Evolutionary conservation across 2,888 invertebrate species (phyloP).

Genomic region (Trichogramma dendrolimi): DNA sequence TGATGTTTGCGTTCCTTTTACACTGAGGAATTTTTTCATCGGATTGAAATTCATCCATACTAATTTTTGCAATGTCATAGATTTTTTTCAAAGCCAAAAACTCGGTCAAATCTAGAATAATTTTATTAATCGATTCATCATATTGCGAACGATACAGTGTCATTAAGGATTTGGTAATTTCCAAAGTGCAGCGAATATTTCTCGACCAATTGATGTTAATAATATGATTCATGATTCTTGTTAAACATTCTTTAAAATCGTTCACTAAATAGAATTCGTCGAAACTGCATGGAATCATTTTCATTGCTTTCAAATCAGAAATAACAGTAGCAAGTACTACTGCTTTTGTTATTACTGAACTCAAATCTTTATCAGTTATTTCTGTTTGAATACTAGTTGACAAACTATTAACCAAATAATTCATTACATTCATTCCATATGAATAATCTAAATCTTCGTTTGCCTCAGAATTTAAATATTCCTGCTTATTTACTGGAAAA

Average conservation of each 20-base stretch:
- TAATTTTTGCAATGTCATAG: conserved; percentile 20
- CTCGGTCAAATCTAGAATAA: conserved; percentile 33
- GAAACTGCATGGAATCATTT: conserved; percentile 30
- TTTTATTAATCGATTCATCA: conserved; percentile 30
- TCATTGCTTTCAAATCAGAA: conserved; percentile 37
- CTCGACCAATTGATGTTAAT: conserved; percentile 27
- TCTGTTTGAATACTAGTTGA: conserved; percentile 22
- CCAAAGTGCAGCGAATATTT: conserved; percentile 22
- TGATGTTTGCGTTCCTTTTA: conserved; percentile 35
- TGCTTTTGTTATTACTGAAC: conserved; percentile 34
- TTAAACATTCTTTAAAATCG: conserved; percentile 31
- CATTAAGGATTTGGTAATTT: conserved; percentile 35
- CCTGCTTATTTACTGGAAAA: conserved; percentile 25
- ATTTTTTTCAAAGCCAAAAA: conserved; percentile 33
- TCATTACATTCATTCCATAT: conserved; percentile 26
- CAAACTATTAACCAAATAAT: conserved; percentile 30
- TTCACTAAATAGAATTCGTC: conserved; percentile 27
- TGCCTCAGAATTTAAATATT: conserved; percentile 17
- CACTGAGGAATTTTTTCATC: conserved; percentile 15
- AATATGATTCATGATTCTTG: conserved; percentile 29
- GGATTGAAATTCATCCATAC: conserved; percentile 16
- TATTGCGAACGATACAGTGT: conserved; percentile 35
- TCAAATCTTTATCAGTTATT: conserved; percentile 25
- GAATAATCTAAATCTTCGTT: conserved; percentile 23
- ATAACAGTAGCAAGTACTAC: conserved; percentile 36